Evolutionary conservation across 2,888 invertebrate genomes (phyloP).

Genomic region (Drosophila quinaria): DNA sequence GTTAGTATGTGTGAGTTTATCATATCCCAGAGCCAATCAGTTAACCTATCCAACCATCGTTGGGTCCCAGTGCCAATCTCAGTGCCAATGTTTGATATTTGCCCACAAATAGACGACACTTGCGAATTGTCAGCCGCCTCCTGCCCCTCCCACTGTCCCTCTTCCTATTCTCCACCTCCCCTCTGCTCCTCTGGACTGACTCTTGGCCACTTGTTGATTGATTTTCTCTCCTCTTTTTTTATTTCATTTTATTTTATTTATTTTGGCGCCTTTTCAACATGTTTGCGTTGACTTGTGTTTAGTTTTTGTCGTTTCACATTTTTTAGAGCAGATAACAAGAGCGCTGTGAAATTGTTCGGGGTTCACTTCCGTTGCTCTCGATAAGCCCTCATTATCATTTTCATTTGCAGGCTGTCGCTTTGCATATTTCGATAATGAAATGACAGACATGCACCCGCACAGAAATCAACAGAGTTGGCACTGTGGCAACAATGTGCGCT

Average conservation of each 20-base stretch:
- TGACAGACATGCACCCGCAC: constrained; percentile 79
- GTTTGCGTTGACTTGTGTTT: not conserved
- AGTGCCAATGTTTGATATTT: constrained; percentile 47
- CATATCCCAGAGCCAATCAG: constrained; percentile 43
- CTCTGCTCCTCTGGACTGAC: not conserved
- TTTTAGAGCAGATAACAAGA: constrained; percentile 15
- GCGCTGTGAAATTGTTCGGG: constrained; percentile 5
- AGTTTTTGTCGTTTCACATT: constrained; percentile 2
- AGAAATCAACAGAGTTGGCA: constrained; percentile 42
- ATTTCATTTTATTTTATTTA: constrained; percentile 2
- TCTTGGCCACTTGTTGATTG: constrained; percentile 75
- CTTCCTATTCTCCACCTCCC: not conserved
- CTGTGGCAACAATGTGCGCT: constrained; percentile 65
- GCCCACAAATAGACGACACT: constrained; percentile 53
- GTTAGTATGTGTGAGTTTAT: constrained; percentile 10
- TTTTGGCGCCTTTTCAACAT: not conserved
- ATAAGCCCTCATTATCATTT: constrained; percentile 77
- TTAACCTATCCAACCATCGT: constrained; percentile 1
- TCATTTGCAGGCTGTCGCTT: constrained; percentile 58
- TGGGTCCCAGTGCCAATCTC: constrained; percentile 3
- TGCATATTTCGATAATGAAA: constrained; percentile 74
- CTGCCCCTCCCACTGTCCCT: not conserved
- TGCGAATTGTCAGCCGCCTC: constrained; percentile 39
- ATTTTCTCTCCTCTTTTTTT: constrained; percentile 60
- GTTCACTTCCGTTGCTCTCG: constrained; percentile 45